Percentiles rank a stretch among this genome's conserved stretches.
These are phyloP conservation scores for Argynnis bischoffii DNA, from an alignment of 2,888 invertebrate species.

Conservation along the genomic window DNA sequence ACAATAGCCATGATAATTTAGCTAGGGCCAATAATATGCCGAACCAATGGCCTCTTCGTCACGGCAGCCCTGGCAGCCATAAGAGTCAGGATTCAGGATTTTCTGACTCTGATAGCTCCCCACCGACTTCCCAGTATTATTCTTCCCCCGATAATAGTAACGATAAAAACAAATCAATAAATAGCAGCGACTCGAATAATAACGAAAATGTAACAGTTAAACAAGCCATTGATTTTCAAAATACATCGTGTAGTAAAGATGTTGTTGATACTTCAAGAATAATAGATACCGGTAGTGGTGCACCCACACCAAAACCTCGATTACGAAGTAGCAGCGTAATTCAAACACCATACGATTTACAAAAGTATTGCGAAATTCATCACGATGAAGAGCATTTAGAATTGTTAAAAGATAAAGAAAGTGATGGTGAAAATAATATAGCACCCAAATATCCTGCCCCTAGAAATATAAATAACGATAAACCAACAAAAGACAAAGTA, in stretches of 20 bases:
- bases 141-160: constrained; percentile 56
- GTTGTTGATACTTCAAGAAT: constrained; percentile 58
- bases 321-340: constrained; percentile 76
- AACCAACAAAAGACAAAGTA: constrained; percentile 52
- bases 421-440: constrained; percentile 49
- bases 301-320: constrained; percentile 70
- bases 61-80: constrained; percentile 84
- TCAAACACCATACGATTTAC: constrained; percentile 78
- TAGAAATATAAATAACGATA: constrained; percentile 62
- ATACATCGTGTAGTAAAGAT: constrained; percentile 58
- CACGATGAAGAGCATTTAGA: constrained; percentile 75
- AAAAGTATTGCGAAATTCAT: constrained; percentile 77
- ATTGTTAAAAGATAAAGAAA: constrained; percentile 65
- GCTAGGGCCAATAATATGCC: constrained; percentile 61
- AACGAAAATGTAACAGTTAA: constrained; percentile 75
- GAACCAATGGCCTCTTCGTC: constrained; percentile 75
- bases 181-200: constrained; percentile 74
- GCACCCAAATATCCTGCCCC: constrained; percentile 60
- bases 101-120: constrained; percentile 88
- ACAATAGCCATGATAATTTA: constrained; percentile 68
- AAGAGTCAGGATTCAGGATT: constrained; percentile 92
- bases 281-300: constrained; percentile 48
- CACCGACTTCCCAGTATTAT: constrained; percentile 75
- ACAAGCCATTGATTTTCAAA: constrained; percentile 71
- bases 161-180: constrained; percentile 67